These are phyloP conservation scores for Philypnodon macrostomus DNA, from an alignment of 2,797 vertebrate species.

Conservation along the genomic window DNA sequence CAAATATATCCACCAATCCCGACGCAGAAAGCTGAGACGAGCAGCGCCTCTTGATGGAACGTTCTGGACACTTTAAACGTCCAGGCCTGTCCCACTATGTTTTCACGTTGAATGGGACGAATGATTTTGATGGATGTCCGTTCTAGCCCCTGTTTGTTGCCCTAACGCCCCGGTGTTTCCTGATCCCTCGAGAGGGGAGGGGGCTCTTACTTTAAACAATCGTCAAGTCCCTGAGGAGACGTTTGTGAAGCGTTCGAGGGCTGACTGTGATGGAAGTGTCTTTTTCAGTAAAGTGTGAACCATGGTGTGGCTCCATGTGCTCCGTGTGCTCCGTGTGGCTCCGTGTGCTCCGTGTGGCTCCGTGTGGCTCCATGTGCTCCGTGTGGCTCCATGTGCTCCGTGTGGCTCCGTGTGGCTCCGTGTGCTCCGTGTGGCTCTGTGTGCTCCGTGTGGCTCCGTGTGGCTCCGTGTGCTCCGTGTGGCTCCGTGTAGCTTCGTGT, in stretches of 20 bases:
- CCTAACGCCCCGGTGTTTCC: constrained; percentile 45
- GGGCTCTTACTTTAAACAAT: constrained; percentile 18
- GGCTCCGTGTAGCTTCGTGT: too few relatives aligned
- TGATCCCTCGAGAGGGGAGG: constrained; percentile 22
- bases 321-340: too few relatives aligned
- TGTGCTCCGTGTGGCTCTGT: too few relatives aligned
- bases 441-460: too few relatives aligned
- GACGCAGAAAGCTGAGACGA: constrained; percentile 27
- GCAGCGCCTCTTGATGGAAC: constrained; percentile 39
- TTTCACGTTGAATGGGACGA: constrained; percentile 58
- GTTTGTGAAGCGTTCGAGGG: constrained; percentile 50
- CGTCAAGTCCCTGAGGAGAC: constrained; percentile 21
- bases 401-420: too few relatives aligned
- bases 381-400: too few relatives aligned
- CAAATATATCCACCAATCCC: constrained; percentile 24
- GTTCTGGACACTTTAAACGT: constrained; percentile 49
- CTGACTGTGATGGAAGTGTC: too few relatives aligned
- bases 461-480: too few relatives aligned
- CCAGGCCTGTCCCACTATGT: constrained; percentile 61
- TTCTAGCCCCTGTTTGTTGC: constrained; percentile 53
- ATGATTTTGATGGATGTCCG: constrained; percentile 71
- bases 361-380: too few relatives aligned
- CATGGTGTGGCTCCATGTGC: too few relatives aligned
- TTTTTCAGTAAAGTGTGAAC: too few relatives aligned
- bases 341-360: too few relatives aligned